Evolutionary conservation across 1,140 invertebrate genomes (phyloP), one percentile per base, ranked within the genome.

Genomic region (Schlechtendalia chinensis): DNA sequence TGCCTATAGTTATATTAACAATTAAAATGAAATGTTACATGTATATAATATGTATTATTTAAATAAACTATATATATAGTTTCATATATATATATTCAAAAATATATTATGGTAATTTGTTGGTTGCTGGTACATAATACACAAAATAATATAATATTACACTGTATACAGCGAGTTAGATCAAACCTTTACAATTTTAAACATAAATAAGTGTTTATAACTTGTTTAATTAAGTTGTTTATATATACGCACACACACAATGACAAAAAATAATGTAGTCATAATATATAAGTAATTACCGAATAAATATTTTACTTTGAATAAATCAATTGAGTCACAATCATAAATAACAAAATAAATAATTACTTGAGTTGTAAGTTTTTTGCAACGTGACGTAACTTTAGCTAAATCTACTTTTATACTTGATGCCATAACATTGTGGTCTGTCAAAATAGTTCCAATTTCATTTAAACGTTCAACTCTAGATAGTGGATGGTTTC

Each of bases 401-500:
- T 88, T 86, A 72, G 92, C 89, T 29, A 94, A 88, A 83, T 96
- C 93, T 59, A 87, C 85, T 82, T 90, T 88, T 82, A 95, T 91
- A 63, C 88, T 88, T 80, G 89, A 88, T 19, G 89, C 88, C 90
- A 96, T 93, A 63, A 95, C 91, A 84, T 92, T 90, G 83, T 92
- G 90, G 82, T 91, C 89, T 50, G 92, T 89, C 59, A 96, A 87
- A 84, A 91, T 89, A 65, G 90, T 88, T 29, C 91, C 92, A 82
- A 96, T 90, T 84, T 91, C 91, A 85, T 94, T 90, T 82, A 96
- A 92, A 83, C 91, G 90, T 29, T 89, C 89, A 82, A 93, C 87
- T 80, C 92, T 89, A 79, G 91, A 89, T 82, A 91, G 89, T 58
- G 92, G 90, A 85, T 93, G 93, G 84, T 93, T 91, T 82, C 91